Evolutionary conservation across 2,113 vertebrate genomes (phyloP), one percentile per base, ranked within the genome.

Genomic region (Neofelis nebulosa): DNA sequence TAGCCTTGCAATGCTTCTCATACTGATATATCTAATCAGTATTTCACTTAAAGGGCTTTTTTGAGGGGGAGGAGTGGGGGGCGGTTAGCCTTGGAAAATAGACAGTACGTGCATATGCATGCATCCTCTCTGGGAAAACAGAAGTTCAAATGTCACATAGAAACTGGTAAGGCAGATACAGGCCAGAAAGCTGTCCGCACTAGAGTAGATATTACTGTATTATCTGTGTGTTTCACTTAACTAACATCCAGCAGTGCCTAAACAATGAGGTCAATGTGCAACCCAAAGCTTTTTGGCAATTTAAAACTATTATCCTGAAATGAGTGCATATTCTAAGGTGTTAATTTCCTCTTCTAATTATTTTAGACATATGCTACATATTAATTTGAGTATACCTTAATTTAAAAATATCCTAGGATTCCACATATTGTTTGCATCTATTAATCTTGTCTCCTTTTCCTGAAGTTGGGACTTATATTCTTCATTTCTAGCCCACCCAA

Each of bases 221-320:
- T 36, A 41, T 9, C 16, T 82, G 15, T 50, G 19, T 74, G 29
- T 41, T 91, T 97, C 83, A 94, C 23, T 89, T 55, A 74, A 85
- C 31, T 91, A 95, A 31, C 11, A 93, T 63, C n/a, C 65, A 86
- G 65, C 29, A 94, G 61, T 6, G 86, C 52, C 33, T 61, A 84
- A 88, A 81, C 2, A 89, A 73, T 21, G 41, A 73, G 52, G 29
- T 38, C 68, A 78, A 48, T 14, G 16, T 86, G 2, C 19, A 89
- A 65, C 19, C 50, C 57, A 84, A 45, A 95, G 48, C 4, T 71
- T 85, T 76, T 81, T 85, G 38, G 50, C 71, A 12, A 38, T 95
- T 91, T 55, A 96, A 48, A 96, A 95, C 31, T 48, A 87, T 52
- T 79, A 76, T 85, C 94, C 52, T 95, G 50, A 80, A 95, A 92